Percentiles rank a stretch among this genome's conserved stretches.
phyloP scores from a whole-genome alignment of 53 echinoderm and acorn worm genomes.

The Apostichopus leukothele region DNA sequence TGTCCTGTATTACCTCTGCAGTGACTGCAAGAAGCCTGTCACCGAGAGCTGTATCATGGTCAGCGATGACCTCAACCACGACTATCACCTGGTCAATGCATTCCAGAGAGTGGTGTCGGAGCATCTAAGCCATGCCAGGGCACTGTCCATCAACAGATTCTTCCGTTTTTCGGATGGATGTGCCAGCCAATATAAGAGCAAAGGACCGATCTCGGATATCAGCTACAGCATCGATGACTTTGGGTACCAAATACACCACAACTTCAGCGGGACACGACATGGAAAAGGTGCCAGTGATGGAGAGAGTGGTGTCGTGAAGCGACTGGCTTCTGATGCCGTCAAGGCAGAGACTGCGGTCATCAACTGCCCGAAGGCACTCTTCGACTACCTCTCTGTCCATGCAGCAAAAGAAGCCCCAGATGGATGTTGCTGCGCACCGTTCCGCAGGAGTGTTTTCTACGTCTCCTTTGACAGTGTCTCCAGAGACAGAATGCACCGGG shows the following conservation, averaged over 20 bases:
- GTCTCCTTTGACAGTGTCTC: conserved; percentile 25
- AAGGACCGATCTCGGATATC: conserved; percentile 19
- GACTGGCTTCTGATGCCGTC: conserved; percentile 41
- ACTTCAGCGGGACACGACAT: conserved; percentile 47
- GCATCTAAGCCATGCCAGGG: background rate
- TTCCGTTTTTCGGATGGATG: conserved; percentile 53
- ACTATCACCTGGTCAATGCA: conserved; percentile 19
- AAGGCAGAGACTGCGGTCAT: conserved; percentile 37
- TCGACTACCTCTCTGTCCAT: background rate
- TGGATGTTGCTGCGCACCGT: conserved; percentile 20
- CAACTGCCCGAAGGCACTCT: conserved; percentile 31
- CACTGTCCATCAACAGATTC: conserved; percentile 1
- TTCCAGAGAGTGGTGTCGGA: background rate
- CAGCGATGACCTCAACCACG: conserved; percentile 12
- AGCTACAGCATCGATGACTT: conserved; percentile 39
- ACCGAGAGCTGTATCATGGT: background rate
- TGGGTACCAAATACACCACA: conserved; percentile 36
- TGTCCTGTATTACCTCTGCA: too few relatives aligned
- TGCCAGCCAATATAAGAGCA: conserved; percentile 28
- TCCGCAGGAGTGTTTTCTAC: conserved; percentile 52
- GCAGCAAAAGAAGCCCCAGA: conserved; percentile 34
- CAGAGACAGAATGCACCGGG: conserved; percentile 41
- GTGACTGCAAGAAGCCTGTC: too few relatives aligned
- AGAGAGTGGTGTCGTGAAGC: conserved; percentile 50
- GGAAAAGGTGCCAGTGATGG: conserved; percentile 57